Percentiles rank a stretch among this genome's conserved stretches.
Conservation (phyloP, 2,888 invertebrate species). For the Arrhopalites spinosus region DNA sequence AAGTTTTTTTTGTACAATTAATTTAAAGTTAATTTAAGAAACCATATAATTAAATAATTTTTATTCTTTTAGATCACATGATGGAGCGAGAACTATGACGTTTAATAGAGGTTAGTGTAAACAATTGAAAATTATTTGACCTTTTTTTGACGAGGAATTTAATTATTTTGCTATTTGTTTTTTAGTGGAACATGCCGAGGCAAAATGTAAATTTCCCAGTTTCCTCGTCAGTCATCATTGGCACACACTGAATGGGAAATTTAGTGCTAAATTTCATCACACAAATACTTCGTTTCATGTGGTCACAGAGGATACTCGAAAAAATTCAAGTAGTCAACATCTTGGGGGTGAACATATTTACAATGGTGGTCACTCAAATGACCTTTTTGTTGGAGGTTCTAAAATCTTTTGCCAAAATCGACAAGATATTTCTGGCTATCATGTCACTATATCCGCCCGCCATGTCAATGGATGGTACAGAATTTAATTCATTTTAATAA, state of each 20-base stretch:
- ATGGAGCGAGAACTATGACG: conserved; percentile 2
- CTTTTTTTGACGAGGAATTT: neutral
- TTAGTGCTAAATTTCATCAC: conserved; percentile 75
- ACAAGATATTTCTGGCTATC: conserved; percentile 52
- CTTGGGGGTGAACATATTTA: neutral
- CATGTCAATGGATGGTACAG: conserved; percentile 75
- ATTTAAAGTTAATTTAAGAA: neutral
- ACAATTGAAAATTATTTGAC: neutral
- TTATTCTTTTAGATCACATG: neutral
- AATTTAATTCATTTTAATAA: neutral
- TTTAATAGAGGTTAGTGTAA: neutral
- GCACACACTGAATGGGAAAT: conserved; percentile 76
- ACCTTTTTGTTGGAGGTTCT: conserved; percentile 47
- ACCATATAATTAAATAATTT: neutral
- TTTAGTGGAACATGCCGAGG: conserved; percentile 74
- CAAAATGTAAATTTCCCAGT: conserved; percentile 75
- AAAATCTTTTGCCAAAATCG: conserved; percentile 49
- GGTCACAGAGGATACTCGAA: conserved; percentile 56
- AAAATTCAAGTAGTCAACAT: conserved; percentile 55
- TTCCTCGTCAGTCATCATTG: conserved; percentile 82
- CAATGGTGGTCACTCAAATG: conserved; percentile 16
- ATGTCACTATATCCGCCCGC: conserved; percentile 68
- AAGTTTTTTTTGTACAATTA: neutral
- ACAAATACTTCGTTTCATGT: conserved; percentile 74
- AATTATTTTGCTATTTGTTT: neutral